Percentiles rank a stretch among this genome's conserved stretches.
These are phyloP conservation scores for Erinaceus europaeus DNA, from an alignment of 2,113 vertebrate species.

Conservation along the genomic window DNA sequence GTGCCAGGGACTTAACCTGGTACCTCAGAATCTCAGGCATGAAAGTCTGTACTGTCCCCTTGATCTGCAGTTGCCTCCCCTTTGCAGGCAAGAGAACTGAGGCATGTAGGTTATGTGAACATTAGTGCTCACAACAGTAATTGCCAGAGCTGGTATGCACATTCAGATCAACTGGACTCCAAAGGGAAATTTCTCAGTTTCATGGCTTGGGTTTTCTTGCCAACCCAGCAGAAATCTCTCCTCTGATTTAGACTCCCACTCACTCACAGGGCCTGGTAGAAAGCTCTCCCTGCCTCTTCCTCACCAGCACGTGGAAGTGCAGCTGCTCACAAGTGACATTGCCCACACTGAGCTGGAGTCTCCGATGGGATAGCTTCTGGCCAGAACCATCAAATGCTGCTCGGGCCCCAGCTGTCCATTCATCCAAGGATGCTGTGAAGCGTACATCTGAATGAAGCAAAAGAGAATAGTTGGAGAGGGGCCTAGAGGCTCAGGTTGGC, in stretches of 20 bases:
- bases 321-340: conserved; percentile 84
- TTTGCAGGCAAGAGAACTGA: not conserved
- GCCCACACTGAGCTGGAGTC: conserved; percentile 78
- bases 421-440: conserved; percentile 89
- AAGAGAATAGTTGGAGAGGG: not conserved
- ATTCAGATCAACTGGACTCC: not conserved
- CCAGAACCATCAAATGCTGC: conserved; percentile 90
- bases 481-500: too few species aligned
- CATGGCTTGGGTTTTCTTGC: not conserved
- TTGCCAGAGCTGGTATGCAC: not conserved
- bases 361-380: conserved; percentile 83
- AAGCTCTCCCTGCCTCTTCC: conserved; percentile 46
- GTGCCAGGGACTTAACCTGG: too few species aligned
- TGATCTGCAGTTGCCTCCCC: not conserved
- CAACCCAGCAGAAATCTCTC: not conserved
- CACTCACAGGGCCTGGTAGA: not conserved
- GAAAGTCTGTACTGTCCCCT: too few species aligned
- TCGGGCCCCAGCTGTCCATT: conserved; percentile 84
- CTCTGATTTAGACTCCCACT: not conserved
- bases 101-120: not conserved
- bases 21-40: too few species aligned
- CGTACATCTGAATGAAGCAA: conserved; percentile 84
- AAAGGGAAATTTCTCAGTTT: not conserved
- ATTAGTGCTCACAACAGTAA: not conserved
- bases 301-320: conserved; percentile 93